Conservation (phyloP, 2,797 vertebrate species). For the Phrynocephalus vlangalii region DNA sequence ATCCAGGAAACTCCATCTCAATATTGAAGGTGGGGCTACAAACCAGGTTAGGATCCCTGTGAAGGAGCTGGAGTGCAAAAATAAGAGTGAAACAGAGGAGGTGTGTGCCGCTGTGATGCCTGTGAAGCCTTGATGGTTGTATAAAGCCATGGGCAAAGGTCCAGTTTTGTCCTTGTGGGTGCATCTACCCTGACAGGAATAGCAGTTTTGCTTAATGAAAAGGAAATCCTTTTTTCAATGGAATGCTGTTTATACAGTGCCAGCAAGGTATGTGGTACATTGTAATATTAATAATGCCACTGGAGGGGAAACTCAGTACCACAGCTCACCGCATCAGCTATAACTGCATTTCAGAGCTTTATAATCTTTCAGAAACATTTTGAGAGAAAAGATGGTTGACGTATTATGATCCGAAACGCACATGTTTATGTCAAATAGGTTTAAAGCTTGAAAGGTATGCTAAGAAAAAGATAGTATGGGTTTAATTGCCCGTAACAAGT, state of each 20-base stretch:
- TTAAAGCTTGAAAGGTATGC: neutral
- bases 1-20: too few species aligned
- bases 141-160: neutral
- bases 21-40: neutral
- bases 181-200: neutral
- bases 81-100: neutral
- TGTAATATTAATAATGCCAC: neutral
- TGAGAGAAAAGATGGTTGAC: neutral
- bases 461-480: neutral
- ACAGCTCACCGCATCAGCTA: neutral
- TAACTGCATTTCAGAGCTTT: neutral
- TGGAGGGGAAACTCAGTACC: neutral
- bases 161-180: neutral
- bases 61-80: constrained; percentile 20
- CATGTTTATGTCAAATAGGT: neutral
- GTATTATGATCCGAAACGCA: neutral
- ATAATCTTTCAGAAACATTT: neutral
- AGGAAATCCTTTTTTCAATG: neutral
- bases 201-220: accelerated
- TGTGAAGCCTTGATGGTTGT: neutral
- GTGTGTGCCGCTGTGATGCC: neutral
- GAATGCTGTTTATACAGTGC: neutral
- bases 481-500: neutral
- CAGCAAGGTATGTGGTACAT: neutral
- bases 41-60: constrained; percentile 30